Base-by-base conservation (phyloP, 2,888 invertebrate genomes). In the Laspeyria flexula region DNA sequence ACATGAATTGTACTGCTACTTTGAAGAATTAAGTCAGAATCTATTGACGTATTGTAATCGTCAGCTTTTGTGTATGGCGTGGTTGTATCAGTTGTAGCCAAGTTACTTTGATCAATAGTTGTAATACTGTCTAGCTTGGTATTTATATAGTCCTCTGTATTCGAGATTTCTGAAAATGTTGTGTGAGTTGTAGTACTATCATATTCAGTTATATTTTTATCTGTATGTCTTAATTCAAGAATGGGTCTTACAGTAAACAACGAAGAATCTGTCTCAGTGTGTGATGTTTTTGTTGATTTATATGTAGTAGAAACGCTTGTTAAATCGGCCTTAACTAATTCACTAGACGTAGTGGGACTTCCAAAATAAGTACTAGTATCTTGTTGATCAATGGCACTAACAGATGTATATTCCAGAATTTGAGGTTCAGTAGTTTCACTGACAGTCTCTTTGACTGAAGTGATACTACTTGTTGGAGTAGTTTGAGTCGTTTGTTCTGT, bases 1-100 rank as follows among this genome's bases (percentile, higher is more conserved):
- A 79, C 74, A 48, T 88, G 80, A 47, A 84, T 83, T 25, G 85
- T 88, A 66, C 85, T 89, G 56, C 86, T 87, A 54, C 85, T 86
- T 67, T 82, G 84, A 30, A 86, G 48, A 40, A 85, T 71, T 60
- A 86, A 83, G 49, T 85, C 82, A 25, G 77, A 75, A 49, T 69
- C 81, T 43, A 80, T 63, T 43, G 75, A 76, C n/a, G 75, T 67
- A 48, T 68, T 54, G 48, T 66, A 69, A 42, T 66, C 60, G 42
- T 68, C 53, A 15, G 52, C 54, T 15, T 57, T 61, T 29, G 61
- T 71, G 47, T 61, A 65, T 29, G 59, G 52, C 38, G 60, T 52
- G 37, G 63, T 64, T 21, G 57, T 60, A 43, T 60, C 54, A 38
- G 67, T 69, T 46, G 60, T 70, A 43, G 57, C 47, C 39, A 59